These are phyloP conservation scores for Melanerpes aurifrons DNA, from an alignment of 2,113 vertebrate genomes.

Conservation along the genomic window DNA sequence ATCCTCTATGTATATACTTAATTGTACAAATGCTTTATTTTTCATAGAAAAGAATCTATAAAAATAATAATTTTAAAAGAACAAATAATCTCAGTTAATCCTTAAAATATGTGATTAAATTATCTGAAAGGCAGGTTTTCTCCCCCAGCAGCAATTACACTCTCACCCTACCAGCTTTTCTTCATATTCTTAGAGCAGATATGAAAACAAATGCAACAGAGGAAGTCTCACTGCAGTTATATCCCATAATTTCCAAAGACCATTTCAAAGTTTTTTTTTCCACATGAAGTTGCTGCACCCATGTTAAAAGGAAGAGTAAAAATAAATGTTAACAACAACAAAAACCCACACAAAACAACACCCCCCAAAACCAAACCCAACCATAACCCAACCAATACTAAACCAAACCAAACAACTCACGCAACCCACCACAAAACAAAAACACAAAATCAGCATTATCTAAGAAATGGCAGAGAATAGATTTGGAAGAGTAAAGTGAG, in stretches of 20 bases:
- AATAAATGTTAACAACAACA: not conserved
- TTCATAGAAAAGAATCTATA: not conserved
- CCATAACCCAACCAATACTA: no score
- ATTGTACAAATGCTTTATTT: not conserved
- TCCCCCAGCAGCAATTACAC: not conserved
- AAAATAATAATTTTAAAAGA: not conserved
- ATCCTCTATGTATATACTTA: not conserved
- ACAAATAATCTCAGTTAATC: not conserved
- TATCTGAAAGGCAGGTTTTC: not conserved
- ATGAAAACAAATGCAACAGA: not conserved
- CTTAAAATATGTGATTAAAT: not conserved
- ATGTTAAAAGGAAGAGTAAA: not conserved
- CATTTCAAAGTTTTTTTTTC: not conserved
- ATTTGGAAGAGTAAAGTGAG: not conserved
- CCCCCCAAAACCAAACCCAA: no score
- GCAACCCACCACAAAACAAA: no score
- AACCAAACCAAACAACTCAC: no score
- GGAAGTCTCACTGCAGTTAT: not conserved
- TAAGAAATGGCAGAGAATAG: not conserved
- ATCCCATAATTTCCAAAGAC: not conserved
- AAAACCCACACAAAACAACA: not conserved
- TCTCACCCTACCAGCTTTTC: constrained; percentile 24
- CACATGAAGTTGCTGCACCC: not conserved
- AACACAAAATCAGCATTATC: no score
- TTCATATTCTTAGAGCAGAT: not conserved